Conservation (phyloP, 2,888 invertebrate species). For the Phyllotreta striolata region DNA sequence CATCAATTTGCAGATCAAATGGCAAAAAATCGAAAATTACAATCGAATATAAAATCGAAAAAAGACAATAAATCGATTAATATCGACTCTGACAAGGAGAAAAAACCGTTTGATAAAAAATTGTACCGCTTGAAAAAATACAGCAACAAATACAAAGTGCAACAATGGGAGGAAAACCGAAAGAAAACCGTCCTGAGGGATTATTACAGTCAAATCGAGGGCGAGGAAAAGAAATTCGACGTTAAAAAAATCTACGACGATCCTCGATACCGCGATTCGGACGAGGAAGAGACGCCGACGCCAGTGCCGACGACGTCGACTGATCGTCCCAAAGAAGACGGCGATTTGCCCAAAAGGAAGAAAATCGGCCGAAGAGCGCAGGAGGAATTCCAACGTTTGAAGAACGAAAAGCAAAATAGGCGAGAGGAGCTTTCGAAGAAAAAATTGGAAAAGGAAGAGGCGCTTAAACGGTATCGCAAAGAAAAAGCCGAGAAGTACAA, state of each 20-base stretch:
- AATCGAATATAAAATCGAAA: background rate
- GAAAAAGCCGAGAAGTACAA: constrained; percentile 76
- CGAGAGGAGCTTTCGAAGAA: constrained; percentile 63
- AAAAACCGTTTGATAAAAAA: constrained; percentile 74
- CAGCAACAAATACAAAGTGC: constrained; percentile 73
- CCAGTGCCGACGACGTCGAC: constrained; percentile 26
- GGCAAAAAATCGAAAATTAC: background rate
- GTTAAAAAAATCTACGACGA: constrained; percentile 63
- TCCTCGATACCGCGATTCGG: constrained; percentile 42
- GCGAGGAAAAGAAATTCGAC: constrained; percentile 60
- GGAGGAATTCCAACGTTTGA: constrained; percentile 64
- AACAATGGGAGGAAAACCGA: constrained; percentile 73
- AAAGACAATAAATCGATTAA: constrained; percentile 7
- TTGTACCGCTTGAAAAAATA: constrained; percentile 72
- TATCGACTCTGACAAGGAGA: constrained; percentile 44
- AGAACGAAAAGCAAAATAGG: constrained; percentile 65
- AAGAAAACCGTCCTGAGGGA: constrained; percentile 67
- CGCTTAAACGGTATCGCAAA: constrained; percentile 72
- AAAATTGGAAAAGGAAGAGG: constrained; percentile 69
- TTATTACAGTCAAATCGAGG: constrained; percentile 67
- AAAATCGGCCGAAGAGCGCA: constrained; percentile 64
- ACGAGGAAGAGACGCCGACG: constrained; percentile 34
- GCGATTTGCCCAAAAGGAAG: constrained; percentile 21
- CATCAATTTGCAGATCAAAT: background rate
- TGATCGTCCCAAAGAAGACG: constrained; percentile 20